Base-by-base conservation (phyloP, 2,797 vertebrate species). In the Cyprinella venusta region DNA sequence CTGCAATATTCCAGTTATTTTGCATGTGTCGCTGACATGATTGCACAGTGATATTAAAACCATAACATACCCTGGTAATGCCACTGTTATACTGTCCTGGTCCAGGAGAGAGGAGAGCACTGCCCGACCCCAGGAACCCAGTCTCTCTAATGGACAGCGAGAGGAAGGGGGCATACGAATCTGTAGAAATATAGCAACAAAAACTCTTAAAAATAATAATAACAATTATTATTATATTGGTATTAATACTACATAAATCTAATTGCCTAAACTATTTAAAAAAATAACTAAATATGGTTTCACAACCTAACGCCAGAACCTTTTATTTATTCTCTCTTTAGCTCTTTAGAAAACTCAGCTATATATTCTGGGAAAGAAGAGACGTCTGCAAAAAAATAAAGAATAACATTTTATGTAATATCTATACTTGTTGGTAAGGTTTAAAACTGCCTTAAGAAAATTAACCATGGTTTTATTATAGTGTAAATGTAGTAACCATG, bases 121-220 rank as follows among this genome's bases (percentile, higher is more conserved):
- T 80, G 67, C 18, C 79, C 30, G 86, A 78, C 59, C 70, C 82
- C 33, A 50, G 79, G 59, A 91, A 88, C 19, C 85, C 1, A 33
- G 90, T 74, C 24, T 82, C 80, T 84, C 94, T 91, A 40, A 74
- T 86, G 63, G 89, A 88, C 76, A 94, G 78, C 7, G 93, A 92
- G 82, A 93, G 83, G 85, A 94, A 95, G 0, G 94, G 94, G 52
- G 93, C 94, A 72, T 91, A 93, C 24, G 90, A 86, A 74, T 76
- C 94, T 94, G 83, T 3, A 30, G 26, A 16, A 30, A 16, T 30
- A 30, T 7, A 16, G 16, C 61, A 30, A 30, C 24, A 30, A 63
- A 30, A 3, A 61, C 59, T 15, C 59, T 61, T 26, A 15, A 6
- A 61, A 61, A 61, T 26, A 61, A 26, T 13, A 59, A 26, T 7